phyloP scores from a whole-genome alignment of 2,113 vertebrate species.

The Mormoops blainvillei region DNA sequence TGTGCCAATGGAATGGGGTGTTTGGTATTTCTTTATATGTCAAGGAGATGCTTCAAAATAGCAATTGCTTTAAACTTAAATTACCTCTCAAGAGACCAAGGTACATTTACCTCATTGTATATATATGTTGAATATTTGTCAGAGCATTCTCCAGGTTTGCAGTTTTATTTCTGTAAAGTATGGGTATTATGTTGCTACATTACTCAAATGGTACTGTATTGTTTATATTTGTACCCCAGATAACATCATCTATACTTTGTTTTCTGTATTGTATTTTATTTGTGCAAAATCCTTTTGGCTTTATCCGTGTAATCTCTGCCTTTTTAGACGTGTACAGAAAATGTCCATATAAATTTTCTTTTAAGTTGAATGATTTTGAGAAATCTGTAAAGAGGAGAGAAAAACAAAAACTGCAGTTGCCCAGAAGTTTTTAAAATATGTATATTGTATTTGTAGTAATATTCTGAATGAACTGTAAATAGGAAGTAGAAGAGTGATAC shows the following conservation, averaged over 20 bases:
- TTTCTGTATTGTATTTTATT: slow-evolving; percentile 78
- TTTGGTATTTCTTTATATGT: slow-evolving; percentile 75
- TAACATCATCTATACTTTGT: slow-evolving; percentile 65
- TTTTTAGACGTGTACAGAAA: slow-evolving; percentile 77
- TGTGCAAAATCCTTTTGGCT: slow-evolving; percentile 75
- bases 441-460: slow-evolving; percentile 84
- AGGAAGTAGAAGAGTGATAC: slow-evolving; percentile 78
- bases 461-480: slow-evolving; percentile 80
- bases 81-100: slow-evolving; percentile 87
- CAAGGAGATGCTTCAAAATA: slow-evolving; percentile 73
- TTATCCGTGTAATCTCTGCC: slow-evolving; percentile 74
- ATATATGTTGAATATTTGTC: slow-evolving; percentile 83
- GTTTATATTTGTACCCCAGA: slow-evolving; percentile 76
- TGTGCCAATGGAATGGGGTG: slow-evolving; percentile 74
- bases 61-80: slow-evolving; percentile 84
- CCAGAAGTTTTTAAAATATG: slow-evolving; percentile 75
- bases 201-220: slow-evolving; percentile 80
- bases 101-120: slow-evolving; percentile 87
- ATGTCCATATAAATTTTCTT: slow-evolving; percentile 74
- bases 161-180: slow-evolving; percentile 76
- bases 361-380: slow-evolving; percentile 70
- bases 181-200: slow-evolving; percentile 75
- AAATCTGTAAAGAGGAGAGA: slow-evolving; percentile 77
- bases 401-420: slow-evolving; percentile 72
- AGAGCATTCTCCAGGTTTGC: slow-evolving; percentile 79